These are phyloP conservation scores for Bufotes viridis DNA, from an alignment of 2,797 vertebrate genomes.

Conservation along the genomic window DNA sequence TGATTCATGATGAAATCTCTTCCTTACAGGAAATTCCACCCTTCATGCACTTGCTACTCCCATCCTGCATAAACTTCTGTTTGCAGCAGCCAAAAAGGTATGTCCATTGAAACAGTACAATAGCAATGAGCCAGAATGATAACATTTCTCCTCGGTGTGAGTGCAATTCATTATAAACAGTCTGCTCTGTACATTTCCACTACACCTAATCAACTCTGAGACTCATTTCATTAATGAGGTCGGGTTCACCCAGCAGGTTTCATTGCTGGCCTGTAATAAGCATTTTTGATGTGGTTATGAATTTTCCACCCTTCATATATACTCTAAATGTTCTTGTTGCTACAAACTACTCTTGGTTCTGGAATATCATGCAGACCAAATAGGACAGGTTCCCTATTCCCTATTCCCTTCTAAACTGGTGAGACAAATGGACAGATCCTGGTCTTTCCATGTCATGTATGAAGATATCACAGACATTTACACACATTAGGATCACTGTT, in stretches of 20 bases:
- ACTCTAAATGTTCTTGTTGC: neutral
- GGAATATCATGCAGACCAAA: neutral
- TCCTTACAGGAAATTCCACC: conserved; percentile 62
- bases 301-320: neutral
- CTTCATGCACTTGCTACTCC: conserved; percentile 56
- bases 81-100: conserved; percentile 55
- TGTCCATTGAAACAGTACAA: neutral
- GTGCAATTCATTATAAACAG: neutral
- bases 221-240: neutral
- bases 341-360: neutral
- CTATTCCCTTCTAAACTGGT: neutral
- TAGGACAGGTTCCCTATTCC: neutral
- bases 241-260: neutral
- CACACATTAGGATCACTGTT: no score
- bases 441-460: neutral
- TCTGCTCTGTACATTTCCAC: neutral
- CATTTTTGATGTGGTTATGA: neutral
- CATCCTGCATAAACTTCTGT: conserved; percentile 60
- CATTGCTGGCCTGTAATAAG: neutral
- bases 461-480: neutral
- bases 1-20: conserved; percentile 40
- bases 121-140: neutral
- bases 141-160: neutral
- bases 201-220: neutral
- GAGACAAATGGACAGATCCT: neutral